Evolutionary conservation across 2,888 invertebrate species (phyloP), one percentile per base, ranked within the genome.

Genomic region (Hypolimnas misippus): DNA sequence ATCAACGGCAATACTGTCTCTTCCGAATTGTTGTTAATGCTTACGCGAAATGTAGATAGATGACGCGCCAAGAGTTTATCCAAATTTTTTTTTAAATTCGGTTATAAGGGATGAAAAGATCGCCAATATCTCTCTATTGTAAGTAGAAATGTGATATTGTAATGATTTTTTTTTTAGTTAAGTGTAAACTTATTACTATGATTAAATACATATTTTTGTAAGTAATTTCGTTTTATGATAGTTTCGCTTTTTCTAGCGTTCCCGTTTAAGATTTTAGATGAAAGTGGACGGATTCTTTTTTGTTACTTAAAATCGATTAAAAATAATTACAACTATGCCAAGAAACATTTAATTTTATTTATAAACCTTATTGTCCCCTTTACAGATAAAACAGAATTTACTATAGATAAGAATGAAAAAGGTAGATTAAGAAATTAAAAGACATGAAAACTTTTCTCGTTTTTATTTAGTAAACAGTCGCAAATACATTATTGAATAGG

Each of bases 61-160:
- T 55, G 54, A 80, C 78, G 57, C 16, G 63, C 63, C 57, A 46
- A 63, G 59, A 81, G 77, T 82, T 73, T 81, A 81, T 82, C 81
- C 78, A 80, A 81, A 78, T 76, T 80, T 80, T 80, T 73, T 78
- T 76, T 74, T 81, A 16, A 62, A 49, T 55, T 84, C 73, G 78
- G 78, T 81, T 79, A 74, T 81, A 86, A 83, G 78, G 78, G 73
- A 79, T 73, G 75, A 72, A 73, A 73, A 78, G 65, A 81, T 84
- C 85, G 87, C 89, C 90, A 89, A 91, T 90, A 90, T 91, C 91
- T 92, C 89, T 91, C 91, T 90, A 90, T 90, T 90, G 80, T 92
- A 89, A 92, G 91, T 92, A 92, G 92, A 91, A 86, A 89, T 92
- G 92, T 92, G 92, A 92, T 92, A 92, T 92, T 92, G 92, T 91